phyloP scores from a whole-genome alignment of 2,113 vertebrate genomes.

The Trinectes maculatus region DNA sequence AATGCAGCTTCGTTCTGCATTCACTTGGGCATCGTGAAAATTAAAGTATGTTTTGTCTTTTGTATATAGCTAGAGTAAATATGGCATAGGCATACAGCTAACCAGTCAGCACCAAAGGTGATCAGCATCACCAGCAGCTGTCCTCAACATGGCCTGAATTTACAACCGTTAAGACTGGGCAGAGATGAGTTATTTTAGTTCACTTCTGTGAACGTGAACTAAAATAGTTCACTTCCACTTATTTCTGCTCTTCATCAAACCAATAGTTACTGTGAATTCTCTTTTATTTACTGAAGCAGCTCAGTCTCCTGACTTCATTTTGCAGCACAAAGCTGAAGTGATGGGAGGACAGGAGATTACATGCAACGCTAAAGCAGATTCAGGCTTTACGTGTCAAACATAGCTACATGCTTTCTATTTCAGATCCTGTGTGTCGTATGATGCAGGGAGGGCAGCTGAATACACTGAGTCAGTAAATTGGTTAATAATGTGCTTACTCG shows the following conservation, averaged over 20 bases:
- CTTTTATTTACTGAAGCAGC: conserved; percentile 5
- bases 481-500: conserved; percentile 12
- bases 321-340: neutral
- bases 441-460: neutral
- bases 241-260: no score
- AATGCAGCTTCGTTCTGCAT: neutral
- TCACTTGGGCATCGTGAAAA: neutral
- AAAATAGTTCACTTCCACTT: no score
- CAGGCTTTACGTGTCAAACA: conserved; percentile 6
- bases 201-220: neutral
- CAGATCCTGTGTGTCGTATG: neutral
- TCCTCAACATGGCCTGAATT: neutral
- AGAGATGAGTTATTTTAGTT: neutral
- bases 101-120: neutral
- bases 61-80: no score
- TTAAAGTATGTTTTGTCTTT: neutral
- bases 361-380: conserved; percentile 19
- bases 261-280: neutral
- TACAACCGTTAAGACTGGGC: conserved; percentile 20
- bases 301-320: no score
- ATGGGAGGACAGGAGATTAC: conserved; percentile 20
- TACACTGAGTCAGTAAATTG: conserved; percentile 21
- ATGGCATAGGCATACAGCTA: no score
- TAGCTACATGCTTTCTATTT: neutral
- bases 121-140: conserved; percentile 10